Evolutionary conservation across 2,888 invertebrate species (phyloP), one percentile per base, ranked within the genome.

Genomic region (Platycnemis pennipes): DNA sequence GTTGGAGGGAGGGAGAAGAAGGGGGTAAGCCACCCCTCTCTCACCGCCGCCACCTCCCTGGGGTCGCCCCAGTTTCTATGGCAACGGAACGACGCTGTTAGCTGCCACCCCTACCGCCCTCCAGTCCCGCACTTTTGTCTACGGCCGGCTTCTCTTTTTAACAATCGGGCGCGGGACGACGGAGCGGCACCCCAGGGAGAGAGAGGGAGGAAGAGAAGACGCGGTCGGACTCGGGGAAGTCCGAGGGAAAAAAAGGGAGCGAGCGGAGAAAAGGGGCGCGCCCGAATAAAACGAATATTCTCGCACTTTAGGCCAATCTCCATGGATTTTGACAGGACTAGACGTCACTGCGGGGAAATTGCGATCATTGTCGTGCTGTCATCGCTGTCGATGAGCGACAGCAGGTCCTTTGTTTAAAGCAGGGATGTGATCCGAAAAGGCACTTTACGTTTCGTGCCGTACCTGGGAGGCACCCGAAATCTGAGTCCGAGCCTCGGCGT

Each of bases 121-220:
- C 86, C 26, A 7, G 42, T 16, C 37, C 2, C 77, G 7, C 0
- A 31, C 77, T 77, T 77, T 77, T 37, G 77, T 77, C 77, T 77
- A 31, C 77, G 77, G 77, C 77, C 37, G 11, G 77, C 77, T 63
- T 63, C 63, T 13, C 77, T 77, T 77, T 77, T 77, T 77, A 37
- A 77, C 77, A 77, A 77, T 77, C 77, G 37, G 77, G 77, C 11
- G 77, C 37, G 77, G 31, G 77, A 77, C 31, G 11, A 77, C 31
- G 11, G 77, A 77, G 77, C 77, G 77, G 77, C 77, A 77, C 77
- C 77, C 77, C 77, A 16, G 77, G 77, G 77, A 77, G 77, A 13
- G 77, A 19, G 63, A 37, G n/a, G 16, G 37, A 77, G 31, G 77
- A 19, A 16, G 49, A 49, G 49, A 16, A 3, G 49, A 49, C 19